Evolutionary conservation across 2,797 vertebrate genomes (phyloP).

Genomic region (Eutrigla gurnardus): DNA sequence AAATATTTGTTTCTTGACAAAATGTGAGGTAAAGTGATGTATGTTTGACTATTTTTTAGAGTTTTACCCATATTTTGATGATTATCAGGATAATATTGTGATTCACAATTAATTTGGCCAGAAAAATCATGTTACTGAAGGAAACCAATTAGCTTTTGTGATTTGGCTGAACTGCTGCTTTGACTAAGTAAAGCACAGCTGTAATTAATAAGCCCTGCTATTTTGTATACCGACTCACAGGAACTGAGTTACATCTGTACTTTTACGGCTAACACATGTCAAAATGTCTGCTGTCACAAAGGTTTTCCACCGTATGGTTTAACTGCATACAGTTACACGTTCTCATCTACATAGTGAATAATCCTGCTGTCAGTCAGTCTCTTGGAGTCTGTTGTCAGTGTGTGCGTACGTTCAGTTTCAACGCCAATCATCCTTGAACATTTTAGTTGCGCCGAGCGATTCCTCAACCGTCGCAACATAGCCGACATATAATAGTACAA

Average conservation of each 20-base stretch:
- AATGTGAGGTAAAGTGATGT: no score
- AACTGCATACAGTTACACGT: background rate
- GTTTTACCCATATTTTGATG: no score
- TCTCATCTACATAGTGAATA: background rate
- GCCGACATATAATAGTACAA: conserved; percentile 5
- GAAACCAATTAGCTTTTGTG: background rate
- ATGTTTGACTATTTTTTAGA: no score
- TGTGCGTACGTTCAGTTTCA: conserved; percentile 2
- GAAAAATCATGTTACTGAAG: background rate
- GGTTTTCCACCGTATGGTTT: background rate
- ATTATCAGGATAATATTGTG: no score
- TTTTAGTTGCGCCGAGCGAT: background rate
- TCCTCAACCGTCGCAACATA: conserved; percentile 7
- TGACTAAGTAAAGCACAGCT: background rate
- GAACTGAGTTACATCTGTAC: background rate
- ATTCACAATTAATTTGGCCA: no score
- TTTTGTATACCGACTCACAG: background rate
- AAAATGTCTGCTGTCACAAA: background rate
- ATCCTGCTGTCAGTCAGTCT: background rate
- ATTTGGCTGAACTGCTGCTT: background rate
- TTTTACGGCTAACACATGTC: background rate
- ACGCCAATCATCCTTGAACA: conserved; percentile 20
- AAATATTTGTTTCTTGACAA: no score
- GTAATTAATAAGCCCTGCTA: background rate
- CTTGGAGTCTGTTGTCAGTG: conserved; percentile 4